Percentiles rank a stretch among this genome's conserved stretches.
These are phyloP conservation scores for Zalophus californianus DNA, from an alignment of 2,797 vertebrate species.

Conservation along the genomic window DNA sequence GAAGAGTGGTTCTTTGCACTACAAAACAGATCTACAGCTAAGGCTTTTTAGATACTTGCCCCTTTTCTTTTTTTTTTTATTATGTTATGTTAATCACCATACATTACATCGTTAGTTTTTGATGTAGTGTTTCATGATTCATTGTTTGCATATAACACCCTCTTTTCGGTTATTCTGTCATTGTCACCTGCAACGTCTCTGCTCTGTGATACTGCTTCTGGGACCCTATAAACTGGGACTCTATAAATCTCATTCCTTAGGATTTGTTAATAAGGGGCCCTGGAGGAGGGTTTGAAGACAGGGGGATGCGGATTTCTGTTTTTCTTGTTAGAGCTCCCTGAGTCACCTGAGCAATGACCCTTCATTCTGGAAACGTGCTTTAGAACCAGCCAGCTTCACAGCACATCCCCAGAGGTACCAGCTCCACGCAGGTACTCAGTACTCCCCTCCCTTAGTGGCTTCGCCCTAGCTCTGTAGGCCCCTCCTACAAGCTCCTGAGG, in stretches of 20 bases:
- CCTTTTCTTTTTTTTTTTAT: neutral
- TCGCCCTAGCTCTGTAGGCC: neutral
- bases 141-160: no score
- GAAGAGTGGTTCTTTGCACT: neutral
- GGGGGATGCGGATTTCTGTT: neutral
- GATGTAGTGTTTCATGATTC: no score
- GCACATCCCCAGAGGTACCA: neutral
- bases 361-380: neutral
- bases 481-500: neutral
- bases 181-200: neutral
- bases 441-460: no score
- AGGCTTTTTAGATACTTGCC: neutral
- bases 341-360: neutral
- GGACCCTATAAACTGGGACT: neutral
- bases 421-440: accelerated
- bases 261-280: neutral
- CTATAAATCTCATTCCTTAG: neutral
- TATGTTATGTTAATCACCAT: no score
- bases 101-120: no score
- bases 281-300: neutral
- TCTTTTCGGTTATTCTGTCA: neutral
- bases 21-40: neutral
- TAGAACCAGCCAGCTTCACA: no score
- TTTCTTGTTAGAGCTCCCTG: neutral
- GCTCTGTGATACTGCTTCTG: neutral